Percentiles rank a stretch among this genome's conserved stretches.
phyloP scores from a whole-genome alignment of 2,113 vertebrate genomes.

The Melanerpes formicivorus region DNA sequence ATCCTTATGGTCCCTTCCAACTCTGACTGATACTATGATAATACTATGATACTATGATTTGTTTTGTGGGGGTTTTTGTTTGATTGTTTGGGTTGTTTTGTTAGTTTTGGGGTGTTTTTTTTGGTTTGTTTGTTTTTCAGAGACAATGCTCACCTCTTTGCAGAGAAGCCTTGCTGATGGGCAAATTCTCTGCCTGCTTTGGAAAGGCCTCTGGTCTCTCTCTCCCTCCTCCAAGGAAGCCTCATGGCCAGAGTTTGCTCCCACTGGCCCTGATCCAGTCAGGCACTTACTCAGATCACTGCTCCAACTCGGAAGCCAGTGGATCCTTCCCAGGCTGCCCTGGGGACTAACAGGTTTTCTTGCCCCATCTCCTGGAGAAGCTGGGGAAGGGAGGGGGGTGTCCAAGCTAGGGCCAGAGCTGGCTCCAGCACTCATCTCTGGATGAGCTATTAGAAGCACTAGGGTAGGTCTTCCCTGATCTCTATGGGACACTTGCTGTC shows the following conservation, averaged over 20 bases:
- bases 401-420: neutral
- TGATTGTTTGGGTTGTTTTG: too few species aligned
- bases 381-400: neutral
- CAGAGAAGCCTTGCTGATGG: neutral
- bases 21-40: too few species aligned
- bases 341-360: neutral
- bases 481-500: neutral
- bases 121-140: neutral
- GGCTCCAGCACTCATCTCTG: fast-evolving
- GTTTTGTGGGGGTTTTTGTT: neutral
- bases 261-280: neutral
- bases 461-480: neutral
- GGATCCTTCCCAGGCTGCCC: slow-evolving; percentile 6
- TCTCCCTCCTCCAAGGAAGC: neutral
- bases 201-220: neutral
- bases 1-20: too few species aligned
- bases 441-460: neutral
- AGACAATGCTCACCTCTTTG: neutral
- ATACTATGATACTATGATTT: neutral
- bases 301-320: neutral
- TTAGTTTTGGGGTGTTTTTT: too few species aligned
- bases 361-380: slow-evolving; percentile 15
- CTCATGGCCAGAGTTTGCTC: slow-evolving; percentile 34
- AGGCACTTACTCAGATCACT: slow-evolving; percentile 44
- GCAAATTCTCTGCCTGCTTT: neutral